Conservation (phyloP, 2,797 vertebrate species). For the Chlorospingus semifuscus region DNA sequence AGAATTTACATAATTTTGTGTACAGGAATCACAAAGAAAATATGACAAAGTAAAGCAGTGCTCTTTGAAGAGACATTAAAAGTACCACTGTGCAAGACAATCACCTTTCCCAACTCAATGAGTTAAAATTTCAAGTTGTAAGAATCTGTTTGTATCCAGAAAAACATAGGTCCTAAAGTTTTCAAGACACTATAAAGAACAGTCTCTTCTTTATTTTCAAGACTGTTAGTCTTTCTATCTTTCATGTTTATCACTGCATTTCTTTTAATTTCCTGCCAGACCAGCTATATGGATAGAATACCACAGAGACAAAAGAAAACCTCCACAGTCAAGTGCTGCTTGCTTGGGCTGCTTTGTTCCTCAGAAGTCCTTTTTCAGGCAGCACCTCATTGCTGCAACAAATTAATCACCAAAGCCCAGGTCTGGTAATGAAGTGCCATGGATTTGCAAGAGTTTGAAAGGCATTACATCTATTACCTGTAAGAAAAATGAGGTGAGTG, state of each 20-base stretch:
- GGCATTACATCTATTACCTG: conserved; percentile 27
- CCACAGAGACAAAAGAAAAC: background rate
- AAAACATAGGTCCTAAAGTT: background rate
- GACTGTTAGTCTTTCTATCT: background rate
- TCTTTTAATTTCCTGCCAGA: background rate
- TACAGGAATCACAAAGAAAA: background rate
- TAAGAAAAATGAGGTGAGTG: conserved; percentile 53
- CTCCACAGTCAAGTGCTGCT: background rate
- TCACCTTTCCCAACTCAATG: background rate
- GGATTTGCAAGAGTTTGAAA: conserved; percentile 33
- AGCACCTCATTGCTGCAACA: conserved; percentile 47
- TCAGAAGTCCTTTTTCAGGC: conserved; percentile 47
- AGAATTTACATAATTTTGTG: background rate
- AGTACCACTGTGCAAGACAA: background rate
- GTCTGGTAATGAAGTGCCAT: conserved; percentile 60
- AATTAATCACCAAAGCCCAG: conserved; percentile 48
- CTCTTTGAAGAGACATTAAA: background rate
- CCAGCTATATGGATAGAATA: background rate
- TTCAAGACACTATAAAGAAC: background rate
- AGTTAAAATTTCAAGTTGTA: background rate
- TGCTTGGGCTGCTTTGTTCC: background rate
- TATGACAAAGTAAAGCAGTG: background rate
- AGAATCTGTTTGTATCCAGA: background rate
- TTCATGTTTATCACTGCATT: background rate
- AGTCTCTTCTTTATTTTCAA: background rate